Conservation (phyloP, 2,888 invertebrate species). For the Hylaea fasciaria region DNA sequence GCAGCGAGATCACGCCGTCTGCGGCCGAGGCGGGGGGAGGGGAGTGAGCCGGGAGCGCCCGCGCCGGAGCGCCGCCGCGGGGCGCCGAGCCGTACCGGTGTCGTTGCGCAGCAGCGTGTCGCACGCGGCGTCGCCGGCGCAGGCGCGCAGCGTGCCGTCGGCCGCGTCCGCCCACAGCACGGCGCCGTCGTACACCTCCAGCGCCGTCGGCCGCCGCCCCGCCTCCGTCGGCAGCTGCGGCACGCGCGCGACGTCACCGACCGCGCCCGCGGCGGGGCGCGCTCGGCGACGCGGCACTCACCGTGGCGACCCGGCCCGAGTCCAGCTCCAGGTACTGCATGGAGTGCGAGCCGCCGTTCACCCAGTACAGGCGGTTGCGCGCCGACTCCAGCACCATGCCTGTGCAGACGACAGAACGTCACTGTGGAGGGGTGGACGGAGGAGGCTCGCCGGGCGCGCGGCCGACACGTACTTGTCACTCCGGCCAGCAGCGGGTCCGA, state of each 20-base stretch:
- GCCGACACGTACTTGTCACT: constrained; percentile 56
- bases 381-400: constrained; percentile 87
- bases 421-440: too few relatives aligned
- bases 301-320: constrained; percentile 61
- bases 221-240: constrained; percentile 59
- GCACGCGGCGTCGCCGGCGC: constrained; percentile 79
- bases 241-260: background rate
- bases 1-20: constrained; percentile 87
- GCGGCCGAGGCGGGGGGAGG: constrained; percentile 26
- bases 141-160: constrained; percentile 85
- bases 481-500: constrained; percentile 60
- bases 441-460: too few relatives aligned
- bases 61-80: constrained; percentile 77
- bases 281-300: constrained; percentile 42
- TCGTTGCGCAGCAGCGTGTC: constrained; percentile 82
- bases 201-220: constrained; percentile 84
- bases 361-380: constrained; percentile 88
- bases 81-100: constrained; percentile 84
- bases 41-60: constrained; percentile 74
- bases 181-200: constrained; percentile 87
- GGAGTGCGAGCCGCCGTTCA: constrained; percentile 67
- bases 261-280: background rate
- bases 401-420: constrained; percentile 45
- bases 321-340: constrained; percentile 86
- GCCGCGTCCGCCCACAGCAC: constrained; percentile 89